Evolutionary conservation across 2,888 invertebrate species (phyloP).

Genomic region (Melanostoma mellinum): DNA sequence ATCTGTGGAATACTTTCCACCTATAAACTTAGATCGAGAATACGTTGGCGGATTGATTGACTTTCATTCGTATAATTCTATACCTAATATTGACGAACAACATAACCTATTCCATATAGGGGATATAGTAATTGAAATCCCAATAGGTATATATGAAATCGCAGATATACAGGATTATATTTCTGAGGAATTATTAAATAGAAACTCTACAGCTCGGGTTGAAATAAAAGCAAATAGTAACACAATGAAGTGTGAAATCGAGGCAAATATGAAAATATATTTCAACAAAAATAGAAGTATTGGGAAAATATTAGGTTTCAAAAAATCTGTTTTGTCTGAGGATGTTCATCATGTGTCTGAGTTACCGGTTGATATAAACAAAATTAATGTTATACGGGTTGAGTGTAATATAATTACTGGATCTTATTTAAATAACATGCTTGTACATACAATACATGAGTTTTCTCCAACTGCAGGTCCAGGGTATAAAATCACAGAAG

Average conservation of each 20-base stretch:
- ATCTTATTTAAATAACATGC: constrained; percentile 72
- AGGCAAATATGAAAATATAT: constrained; percentile 8
- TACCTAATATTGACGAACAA: constrained; percentile 76
- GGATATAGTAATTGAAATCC: constrained; percentile 73
- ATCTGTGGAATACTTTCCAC: constrained; percentile 47
- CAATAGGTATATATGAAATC: constrained; percentile 77
- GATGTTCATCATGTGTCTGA: constrained; percentile 65
- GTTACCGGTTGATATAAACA: constrained; percentile 73
- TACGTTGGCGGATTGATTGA: constrained; percentile 75
- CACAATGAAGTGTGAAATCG: constrained; percentile 20
- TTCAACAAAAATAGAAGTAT: constrained; percentile 3
- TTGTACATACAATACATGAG: constrained; percentile 77
- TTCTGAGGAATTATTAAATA: neutral
- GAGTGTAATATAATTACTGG: constrained; percentile 20
- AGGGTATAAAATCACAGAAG: constrained; percentile 78
- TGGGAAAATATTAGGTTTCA: constrained; percentile 22
- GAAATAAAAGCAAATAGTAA: constrained; percentile 24
- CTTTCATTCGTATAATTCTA: constrained; percentile 1
- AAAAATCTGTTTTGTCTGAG: neutral
- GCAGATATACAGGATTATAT: constrained; percentile 72
- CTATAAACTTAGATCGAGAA: constrained; percentile 51
- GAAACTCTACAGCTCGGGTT: neutral
- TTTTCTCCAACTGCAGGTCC: constrained; percentile 77
- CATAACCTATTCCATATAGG: constrained; percentile 76
- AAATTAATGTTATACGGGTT: constrained; percentile 11